These are phyloP conservation scores for Megalops cyprinoides DNA, from an alignment of 2,797 vertebrate genomes.

Conservation along the genomic window DNA sequence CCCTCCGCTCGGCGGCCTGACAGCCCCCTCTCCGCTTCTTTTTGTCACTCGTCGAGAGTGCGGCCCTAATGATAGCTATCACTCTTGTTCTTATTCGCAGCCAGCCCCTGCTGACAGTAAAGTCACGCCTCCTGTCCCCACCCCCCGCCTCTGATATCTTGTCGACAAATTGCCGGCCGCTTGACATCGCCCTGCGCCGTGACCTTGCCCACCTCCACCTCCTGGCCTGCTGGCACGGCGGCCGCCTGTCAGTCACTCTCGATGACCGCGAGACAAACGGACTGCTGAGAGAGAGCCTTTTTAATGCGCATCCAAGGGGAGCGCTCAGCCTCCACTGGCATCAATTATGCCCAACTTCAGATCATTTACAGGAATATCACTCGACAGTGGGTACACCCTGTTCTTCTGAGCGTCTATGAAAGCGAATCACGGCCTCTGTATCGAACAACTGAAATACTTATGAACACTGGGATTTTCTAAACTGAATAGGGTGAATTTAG, in stretches of 20 bases:
- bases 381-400: background rate
- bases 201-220: background rate
- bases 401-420: background rate
- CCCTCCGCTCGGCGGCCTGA: background rate
- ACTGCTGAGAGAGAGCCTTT: background rate
- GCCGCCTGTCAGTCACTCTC: background rate
- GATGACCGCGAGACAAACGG: background rate
- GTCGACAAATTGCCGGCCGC: background rate
- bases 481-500: background rate
- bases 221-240: background rate
- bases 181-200: background rate
- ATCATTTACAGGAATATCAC: background rate
- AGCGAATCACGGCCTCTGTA: background rate
- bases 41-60: background rate
- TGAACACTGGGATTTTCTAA: background rate
- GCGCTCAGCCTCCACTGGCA: background rate
- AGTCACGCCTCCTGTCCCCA: background rate
- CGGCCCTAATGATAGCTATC: slow-evolving; percentile 14
- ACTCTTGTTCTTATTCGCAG: background rate
- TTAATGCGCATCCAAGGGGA: background rate
- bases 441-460: background rate
- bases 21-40: background rate
- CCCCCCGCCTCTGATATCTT: background rate
- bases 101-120: background rate
- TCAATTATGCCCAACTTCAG: background rate